Evolutionary conservation across 2,113 vertebrate species (phyloP).

Genomic region (Lontra canadensis): DNA sequence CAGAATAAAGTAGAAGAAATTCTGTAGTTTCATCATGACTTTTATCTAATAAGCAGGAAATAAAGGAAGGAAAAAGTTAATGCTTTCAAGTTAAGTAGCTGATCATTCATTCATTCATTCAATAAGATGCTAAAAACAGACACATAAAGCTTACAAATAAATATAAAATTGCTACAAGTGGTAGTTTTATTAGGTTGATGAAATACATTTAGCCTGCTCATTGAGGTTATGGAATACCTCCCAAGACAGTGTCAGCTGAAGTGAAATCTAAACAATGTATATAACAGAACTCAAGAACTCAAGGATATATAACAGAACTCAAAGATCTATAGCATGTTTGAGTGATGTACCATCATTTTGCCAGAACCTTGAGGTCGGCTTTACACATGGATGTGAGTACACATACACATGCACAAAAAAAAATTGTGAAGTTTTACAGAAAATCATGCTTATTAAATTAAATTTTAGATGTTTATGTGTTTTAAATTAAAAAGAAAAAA

Average conservation of each 20-base stretch:
- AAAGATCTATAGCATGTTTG: background rate
- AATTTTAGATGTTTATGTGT: background rate
- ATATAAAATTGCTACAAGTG: background rate
- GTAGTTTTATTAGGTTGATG: background rate
- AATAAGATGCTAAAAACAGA: background rate
- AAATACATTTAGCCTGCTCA: background rate
- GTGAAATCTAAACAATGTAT: background rate
- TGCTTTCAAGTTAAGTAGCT: background rate
- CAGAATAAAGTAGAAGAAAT: background rate
- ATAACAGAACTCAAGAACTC: background rate
- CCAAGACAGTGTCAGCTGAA: background rate
- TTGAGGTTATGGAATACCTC: background rate
- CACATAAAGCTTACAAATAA: background rate
- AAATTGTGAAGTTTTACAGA: background rate
- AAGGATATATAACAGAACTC: background rate
- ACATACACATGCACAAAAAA: background rate
- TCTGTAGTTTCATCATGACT: background rate
- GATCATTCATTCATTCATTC: background rate
- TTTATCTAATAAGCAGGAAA: background rate
- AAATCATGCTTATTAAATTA: background rate
- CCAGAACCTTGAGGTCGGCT: background rate
- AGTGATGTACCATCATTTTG: background rate
- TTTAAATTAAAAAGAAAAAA: background rate
- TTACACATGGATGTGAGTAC: background rate
- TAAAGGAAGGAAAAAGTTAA: background rate